These are phyloP conservation scores for Syngnathus scovelli DNA, from an alignment of 2,113 vertebrate genomes.

Conservation along the genomic window DNA sequence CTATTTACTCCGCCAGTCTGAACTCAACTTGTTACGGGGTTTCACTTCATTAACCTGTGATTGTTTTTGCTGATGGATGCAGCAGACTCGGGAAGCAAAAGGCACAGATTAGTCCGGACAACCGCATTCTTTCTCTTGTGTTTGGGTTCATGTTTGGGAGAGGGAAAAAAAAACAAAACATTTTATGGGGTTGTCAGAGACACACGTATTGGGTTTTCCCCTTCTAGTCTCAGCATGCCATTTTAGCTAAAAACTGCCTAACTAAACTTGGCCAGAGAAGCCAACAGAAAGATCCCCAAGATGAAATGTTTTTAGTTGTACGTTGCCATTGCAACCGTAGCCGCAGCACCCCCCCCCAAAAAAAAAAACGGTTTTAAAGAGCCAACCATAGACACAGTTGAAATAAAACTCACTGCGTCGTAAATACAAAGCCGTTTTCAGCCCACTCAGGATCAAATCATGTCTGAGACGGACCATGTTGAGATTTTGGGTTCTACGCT, in stretches of 20 bases:
- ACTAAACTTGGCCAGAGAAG: background rate
- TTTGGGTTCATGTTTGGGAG: background rate
- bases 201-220: background rate
- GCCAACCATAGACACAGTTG: background rate
- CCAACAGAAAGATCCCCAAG: background rate
- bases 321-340: background rate
- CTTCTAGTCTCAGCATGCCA: background rate
- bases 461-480: too few relatives aligned
- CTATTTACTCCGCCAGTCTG: conserved; percentile 45
- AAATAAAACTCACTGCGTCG: background rate
- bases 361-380: background rate
- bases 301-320: background rate
- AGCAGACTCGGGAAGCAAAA: conserved; percentile 20
- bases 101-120: conserved; percentile 6
- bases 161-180: background rate
- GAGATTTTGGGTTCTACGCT: background rate
- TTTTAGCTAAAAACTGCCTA: background rate
- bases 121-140: conserved; percentile 13
- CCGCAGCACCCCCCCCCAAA: background rate
- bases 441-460: too few relatives aligned
- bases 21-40: conserved; percentile 29
- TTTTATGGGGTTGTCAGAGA: background rate
- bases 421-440: background rate
- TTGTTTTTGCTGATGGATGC: conserved; percentile 27
- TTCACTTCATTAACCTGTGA: conserved; percentile 49